Percentiles rank a stretch among this genome's conserved stretches.
phyloP scores from a whole-genome alignment of 23 tunicate genomes.

The Trididemnum clinides region DNA sequence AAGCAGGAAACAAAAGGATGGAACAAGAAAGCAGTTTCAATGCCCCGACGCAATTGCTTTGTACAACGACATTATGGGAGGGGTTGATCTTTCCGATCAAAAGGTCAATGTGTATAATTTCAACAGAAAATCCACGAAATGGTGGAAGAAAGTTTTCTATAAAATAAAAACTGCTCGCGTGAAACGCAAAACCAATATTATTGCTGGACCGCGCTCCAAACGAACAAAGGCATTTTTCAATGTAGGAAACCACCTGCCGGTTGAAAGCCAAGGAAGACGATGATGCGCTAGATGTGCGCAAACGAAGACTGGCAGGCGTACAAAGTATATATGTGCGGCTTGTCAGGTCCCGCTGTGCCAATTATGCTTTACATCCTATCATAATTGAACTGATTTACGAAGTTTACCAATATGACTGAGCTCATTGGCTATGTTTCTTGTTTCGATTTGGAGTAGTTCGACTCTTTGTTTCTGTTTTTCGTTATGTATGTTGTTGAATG shows the following conservation, averaged over 20 bases:
- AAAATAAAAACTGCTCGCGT: constrained; percentile 21
- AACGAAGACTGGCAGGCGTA: constrained; percentile 21
- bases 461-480: too few relatives aligned
- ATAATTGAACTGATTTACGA: not conserved
- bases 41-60: constrained; percentile 32
- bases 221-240: not conserved
- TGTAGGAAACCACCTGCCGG: constrained; percentile 16
- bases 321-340: constrained; percentile 11
- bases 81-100: constrained; percentile 28
- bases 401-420: not conserved
- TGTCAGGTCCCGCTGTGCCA: constrained; percentile 28
- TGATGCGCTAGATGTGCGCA: constrained; percentile 26
- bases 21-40: constrained; percentile 21
- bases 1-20: constrained; percentile 16
- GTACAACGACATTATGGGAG: constrained; percentile 12
- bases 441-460: too few relatives aligned
- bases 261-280: constrained; percentile 23
- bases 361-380: constrained; percentile 4
- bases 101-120: constrained; percentile 18
- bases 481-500: too few relatives aligned
- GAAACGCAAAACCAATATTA: not conserved
- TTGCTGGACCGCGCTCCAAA: too few relatives aligned
- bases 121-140: constrained; percentile 8
- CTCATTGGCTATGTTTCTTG: not conserved
- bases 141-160: constrained; percentile 27